Base-by-base conservation (phyloP, 2,113 vertebrate species). In the Platichthys stellatus region DNA sequence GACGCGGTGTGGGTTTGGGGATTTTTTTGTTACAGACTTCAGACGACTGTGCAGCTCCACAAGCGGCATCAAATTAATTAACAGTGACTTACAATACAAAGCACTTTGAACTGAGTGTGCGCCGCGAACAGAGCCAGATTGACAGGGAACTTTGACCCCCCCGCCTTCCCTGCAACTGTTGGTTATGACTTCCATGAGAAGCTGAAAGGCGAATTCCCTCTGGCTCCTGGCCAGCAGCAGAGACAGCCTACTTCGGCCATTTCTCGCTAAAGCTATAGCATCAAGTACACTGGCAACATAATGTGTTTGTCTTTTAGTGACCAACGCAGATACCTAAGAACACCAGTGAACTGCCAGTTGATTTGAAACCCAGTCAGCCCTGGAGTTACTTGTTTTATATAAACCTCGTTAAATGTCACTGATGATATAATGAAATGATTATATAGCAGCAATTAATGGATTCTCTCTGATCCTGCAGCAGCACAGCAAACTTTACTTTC, bases 11-110 rank as follows among this genome's bases (percentile, higher is more conserved):
- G 20, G 43, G 7, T 49, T 78, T 72, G 64, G 5, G 4, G 80
- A 75, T 65, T 53, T 77, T 80, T 81, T 59, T 66, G 40, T 43
- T 13, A 13, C 63, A 68, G 72, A 80, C 80, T 79, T 78, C 78
- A 80, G 88, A 87, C 35, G 61, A 84, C 86, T 76, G 51, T 76
- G 78, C 78, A 81, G 90, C 91, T 84, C 91, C 8, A 75, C 90
- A 85, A 92, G 92, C 79, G 86, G 86, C 85, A 85, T 92, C 92
- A 92, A 89, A 93, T 93, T 92, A 93, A 94, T 94, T 93, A 93
- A 93, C 92, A 94, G 70, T 93, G 93, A 93, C 94, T 93, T 94
- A 93, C 74, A 88, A 91, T 91, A 90, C 92, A 92, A 93, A 93
- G 90, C 87, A 86, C 89, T 91, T 90, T 93, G 90, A 91, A 92